Evolutionary conservation across 2,888 invertebrate genomes (phyloP).

Genomic region (Nezara viridula): DNA sequence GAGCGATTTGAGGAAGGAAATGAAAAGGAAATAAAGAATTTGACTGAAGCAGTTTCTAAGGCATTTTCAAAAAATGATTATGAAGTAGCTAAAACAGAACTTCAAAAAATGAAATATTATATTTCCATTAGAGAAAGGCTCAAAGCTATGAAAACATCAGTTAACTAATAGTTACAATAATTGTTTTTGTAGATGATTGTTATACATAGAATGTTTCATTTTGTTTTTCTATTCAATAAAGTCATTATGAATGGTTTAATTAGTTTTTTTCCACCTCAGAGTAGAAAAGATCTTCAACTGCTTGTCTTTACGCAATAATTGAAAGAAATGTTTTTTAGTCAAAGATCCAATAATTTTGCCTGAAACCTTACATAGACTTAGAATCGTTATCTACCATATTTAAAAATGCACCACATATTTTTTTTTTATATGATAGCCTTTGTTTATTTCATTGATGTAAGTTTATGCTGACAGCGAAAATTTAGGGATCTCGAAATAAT

Average conservation of each 20-base stretch:
- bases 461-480: no score
- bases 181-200: not conserved
- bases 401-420: no score
- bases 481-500: no score
- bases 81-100: conserved; percentile 75
- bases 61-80: conserved; percentile 78
- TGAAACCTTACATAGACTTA: no score
- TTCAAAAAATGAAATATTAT: conserved; percentile 88
- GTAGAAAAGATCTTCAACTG: not conserved
- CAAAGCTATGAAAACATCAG: conserved; percentile 70
- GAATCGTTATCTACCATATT: no score
- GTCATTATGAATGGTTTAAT: not conserved
- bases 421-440: no score
- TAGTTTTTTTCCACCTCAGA: not conserved
- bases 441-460: no score
- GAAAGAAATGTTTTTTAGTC: no score
- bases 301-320: not conserved
- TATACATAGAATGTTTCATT: not conserved
- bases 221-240: not conserved
- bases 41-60: conserved; percentile 67
- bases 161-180: not conserved
- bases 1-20: conserved; percentile 70
- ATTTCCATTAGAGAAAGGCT: conserved; percentile 84
- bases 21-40: conserved; percentile 66
- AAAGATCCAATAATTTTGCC: no score